These are phyloP conservation scores for Antedon mediterranea DNA, from an alignment of 53 echinoderm and acorn worm genomes.

Conservation along the genomic window DNA sequence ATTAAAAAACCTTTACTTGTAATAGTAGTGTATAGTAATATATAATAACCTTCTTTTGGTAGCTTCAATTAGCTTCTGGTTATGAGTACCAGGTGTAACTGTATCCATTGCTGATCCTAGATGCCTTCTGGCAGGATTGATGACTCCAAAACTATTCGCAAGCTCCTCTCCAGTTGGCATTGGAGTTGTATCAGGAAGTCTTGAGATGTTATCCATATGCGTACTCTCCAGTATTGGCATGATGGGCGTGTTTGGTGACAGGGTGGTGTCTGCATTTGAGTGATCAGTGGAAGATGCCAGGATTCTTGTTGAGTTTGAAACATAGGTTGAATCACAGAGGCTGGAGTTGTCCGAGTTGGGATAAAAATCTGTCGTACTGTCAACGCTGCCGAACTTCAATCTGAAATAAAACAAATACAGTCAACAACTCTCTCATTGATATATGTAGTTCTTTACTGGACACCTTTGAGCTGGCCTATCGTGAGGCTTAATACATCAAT, in stretches of 20 bases:
- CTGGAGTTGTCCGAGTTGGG: conserved; percentile 1
- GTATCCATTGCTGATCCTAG: conserved; percentile 20
- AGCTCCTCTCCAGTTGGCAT: conserved; percentile 9
- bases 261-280: neutral
- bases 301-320: neutral
- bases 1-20: no score
- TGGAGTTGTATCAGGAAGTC: conserved; percentile 13
- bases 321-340: neutral
- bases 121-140: conserved; percentile 19
- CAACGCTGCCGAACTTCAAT: neutral
- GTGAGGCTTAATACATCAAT: no score
- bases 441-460: no score
- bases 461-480: no score
- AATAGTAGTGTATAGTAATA: no score
- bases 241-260: neutral
- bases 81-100: neutral
- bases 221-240: conserved; percentile 22
- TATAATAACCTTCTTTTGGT: neutral
- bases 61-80: neutral
- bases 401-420: no score
- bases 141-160: conserved; percentile 4
- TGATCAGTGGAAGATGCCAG: neutral
- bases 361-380: no score
- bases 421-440: no score
- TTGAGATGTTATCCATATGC: conserved; percentile 1